Evolutionary conservation across 2,113 vertebrate species (phyloP).

Genomic region (Capreolus pygargus): DNA sequence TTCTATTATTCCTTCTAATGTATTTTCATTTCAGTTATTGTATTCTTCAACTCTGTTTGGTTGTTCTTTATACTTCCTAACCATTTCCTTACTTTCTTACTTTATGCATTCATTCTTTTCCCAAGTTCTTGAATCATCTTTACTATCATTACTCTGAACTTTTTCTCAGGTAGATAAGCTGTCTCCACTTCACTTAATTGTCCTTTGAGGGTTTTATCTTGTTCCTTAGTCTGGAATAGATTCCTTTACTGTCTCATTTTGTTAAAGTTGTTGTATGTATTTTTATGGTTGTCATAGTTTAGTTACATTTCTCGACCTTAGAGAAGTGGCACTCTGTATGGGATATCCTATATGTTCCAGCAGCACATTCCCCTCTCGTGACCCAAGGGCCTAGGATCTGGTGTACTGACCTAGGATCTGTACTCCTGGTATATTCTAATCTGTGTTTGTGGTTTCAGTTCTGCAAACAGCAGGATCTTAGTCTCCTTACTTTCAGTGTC

Average conservation of each 20-base stretch:
- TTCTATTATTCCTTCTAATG: neutral
- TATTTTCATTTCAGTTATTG: neutral
- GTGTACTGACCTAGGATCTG: too few relatives aligned
- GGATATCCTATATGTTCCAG: neutral
- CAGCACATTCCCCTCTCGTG: neutral
- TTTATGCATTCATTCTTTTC: neutral
- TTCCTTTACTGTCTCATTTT: neutral
- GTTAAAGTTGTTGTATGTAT: neutral
- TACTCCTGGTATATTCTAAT: neutral
- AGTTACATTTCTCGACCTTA: neutral
- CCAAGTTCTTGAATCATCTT: neutral
- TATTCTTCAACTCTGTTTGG: neutral
- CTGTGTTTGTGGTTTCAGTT: neutral
- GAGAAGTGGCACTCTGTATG: neutral
- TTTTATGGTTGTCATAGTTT: neutral
- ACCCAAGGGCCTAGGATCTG: neutral
- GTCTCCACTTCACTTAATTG: neutral
- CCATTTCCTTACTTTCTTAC: neutral
- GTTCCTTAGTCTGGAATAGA: neutral
- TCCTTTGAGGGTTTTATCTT: neutral
- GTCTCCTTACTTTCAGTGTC: neutral
- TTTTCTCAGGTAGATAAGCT: neutral
- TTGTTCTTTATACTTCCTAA: neutral
- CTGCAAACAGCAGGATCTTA: neutral
- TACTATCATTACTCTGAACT: neutral